Evolutionary conservation across 2,888 invertebrate genomes (phyloP).

Genomic region (Choreutis nemorana): DNA sequence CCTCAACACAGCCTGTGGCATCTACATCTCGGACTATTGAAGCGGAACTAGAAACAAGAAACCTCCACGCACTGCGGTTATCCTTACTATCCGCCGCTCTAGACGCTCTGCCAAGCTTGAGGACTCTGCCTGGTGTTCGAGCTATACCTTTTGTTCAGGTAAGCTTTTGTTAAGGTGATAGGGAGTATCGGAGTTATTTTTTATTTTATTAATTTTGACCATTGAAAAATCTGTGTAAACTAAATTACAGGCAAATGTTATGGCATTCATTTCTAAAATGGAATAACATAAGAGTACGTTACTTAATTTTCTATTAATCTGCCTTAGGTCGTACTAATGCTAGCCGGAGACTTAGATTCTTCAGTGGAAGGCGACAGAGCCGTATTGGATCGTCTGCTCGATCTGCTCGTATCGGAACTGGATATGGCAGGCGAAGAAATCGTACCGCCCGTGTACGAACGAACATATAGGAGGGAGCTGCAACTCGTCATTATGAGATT

Average conservation of each 20-base stretch:
- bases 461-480: conserved; percentile 82
- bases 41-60: conserved; percentile 56
- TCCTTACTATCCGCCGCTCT: conserved; percentile 79
- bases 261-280: neutral
- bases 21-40: conserved; percentile 40
- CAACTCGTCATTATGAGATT: conserved; percentile 88
- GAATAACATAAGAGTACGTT: conserved; percentile 3
- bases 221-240: too few relatives aligned
- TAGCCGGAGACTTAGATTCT: conserved; percentile 88
- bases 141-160: conserved; percentile 94
- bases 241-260: neutral
- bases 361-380: conserved; percentile 81
- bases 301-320: neutral
- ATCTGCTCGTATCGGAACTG: conserved; percentile 75
- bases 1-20: conserved; percentile 33
- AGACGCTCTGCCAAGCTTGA: conserved; percentile 78
- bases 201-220: too few relatives aligned
- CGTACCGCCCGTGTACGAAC: conserved; percentile 63
- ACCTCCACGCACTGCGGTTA: conserved; percentile 72
- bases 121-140: conserved; percentile 81
- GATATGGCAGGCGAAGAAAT: conserved; percentile 66
- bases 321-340: conserved; percentile 80
- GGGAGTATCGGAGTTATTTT: too few relatives aligned
- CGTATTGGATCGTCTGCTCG: conserved; percentile 78
- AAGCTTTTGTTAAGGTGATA: conserved; percentile 5